Percentiles rank a stretch among this genome's conserved stretches.
These are phyloP conservation scores for Drosophila atripex DNA, from an alignment of 2,888 invertebrate species.

Conservation along the genomic window DNA sequence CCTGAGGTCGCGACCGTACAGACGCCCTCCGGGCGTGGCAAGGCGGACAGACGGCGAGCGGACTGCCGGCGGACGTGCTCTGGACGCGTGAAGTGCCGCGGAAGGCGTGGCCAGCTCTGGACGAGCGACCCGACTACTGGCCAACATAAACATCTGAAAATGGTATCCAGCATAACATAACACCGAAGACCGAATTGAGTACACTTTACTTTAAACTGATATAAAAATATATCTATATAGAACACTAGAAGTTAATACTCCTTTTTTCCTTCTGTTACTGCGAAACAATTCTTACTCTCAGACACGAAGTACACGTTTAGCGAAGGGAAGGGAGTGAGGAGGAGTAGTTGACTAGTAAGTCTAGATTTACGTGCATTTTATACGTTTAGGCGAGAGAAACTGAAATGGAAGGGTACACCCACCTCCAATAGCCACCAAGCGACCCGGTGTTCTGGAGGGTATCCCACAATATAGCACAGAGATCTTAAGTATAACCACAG, in stretches of 20 bases:
- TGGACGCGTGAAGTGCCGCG: background rate
- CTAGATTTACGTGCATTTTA: conserved; percentile 71
- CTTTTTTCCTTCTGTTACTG: conserved; percentile 15
- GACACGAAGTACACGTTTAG: conserved; percentile 2
- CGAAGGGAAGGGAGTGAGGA: conserved; percentile 26
- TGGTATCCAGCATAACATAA: conserved; percentile 39
- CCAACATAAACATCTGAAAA: conserved; percentile 21
- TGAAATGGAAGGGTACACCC: background rate
- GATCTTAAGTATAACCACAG: too few species aligned
- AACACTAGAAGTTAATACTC: conserved; percentile 26
- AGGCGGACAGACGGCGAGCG: conserved; percentile 23
- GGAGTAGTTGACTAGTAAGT: conserved; percentile 57
- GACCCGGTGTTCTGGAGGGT: too few species aligned
- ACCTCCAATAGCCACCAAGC: too few species aligned
- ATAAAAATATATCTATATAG: conserved; percentile 42
- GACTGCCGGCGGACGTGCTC: conserved; percentile 2
- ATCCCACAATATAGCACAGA: too few species aligned
- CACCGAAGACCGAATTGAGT: conserved; percentile 59
- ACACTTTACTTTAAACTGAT: conserved; percentile 60
- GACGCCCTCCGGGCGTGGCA: conserved; percentile 22
- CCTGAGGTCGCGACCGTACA: conserved; percentile 6
- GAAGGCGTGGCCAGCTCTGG: background rate
- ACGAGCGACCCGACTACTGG: background rate
- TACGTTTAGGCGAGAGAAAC: conserved; percentile 57
- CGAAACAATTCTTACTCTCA: background rate